Percentiles rank a stretch among this genome's conserved stretches.
Conservation (phyloP, 2,113 vertebrate genomes). For the Rynchops niger region DNA sequence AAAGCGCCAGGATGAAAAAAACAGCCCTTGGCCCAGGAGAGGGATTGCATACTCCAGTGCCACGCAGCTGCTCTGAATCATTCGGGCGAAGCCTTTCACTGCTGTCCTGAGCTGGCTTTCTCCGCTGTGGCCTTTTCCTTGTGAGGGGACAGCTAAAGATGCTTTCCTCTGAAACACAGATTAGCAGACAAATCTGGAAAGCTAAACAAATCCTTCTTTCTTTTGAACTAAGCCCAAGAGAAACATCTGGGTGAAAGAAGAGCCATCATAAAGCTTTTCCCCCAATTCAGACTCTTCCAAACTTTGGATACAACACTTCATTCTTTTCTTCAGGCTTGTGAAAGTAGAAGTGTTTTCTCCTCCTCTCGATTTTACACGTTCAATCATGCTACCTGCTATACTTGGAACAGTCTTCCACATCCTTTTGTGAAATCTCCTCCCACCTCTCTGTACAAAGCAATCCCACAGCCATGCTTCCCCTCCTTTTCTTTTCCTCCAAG, state of each 20-base stretch:
- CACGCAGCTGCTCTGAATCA: not conserved
- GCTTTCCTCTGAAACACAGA: not conserved
- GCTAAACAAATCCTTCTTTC: not conserved
- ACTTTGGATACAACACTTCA: not conserved
- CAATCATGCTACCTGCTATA: conserved; percentile 34
- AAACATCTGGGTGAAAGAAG: conserved; percentile 43
- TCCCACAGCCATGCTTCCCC: not conserved
- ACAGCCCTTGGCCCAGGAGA: not conserved
- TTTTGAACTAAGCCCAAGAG: conserved; percentile 26
- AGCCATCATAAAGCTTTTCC: conserved; percentile 11
- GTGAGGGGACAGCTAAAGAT: not conserved
- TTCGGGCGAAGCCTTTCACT: not conserved
- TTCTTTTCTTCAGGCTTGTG: conserved; percentile 14
- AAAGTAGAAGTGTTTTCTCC: conserved; percentile 50
- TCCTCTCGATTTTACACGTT: conserved; percentile 20
- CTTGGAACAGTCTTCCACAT: conserved; percentile 28
- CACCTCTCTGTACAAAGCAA: not conserved
- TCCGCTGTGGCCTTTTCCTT: not conserved
- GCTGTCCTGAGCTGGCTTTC: not conserved
- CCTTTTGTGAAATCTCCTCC: conserved; percentile 14
- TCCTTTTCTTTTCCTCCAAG: conserved; percentile 17
- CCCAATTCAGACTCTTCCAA: not conserved
- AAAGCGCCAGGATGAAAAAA: not conserved
- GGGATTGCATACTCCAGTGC: not conserved
- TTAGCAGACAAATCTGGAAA: not conserved